phyloP scores from a whole-genome alignment of 2,797 vertebrate genomes.

The Tiaroga cobitis region DNA sequence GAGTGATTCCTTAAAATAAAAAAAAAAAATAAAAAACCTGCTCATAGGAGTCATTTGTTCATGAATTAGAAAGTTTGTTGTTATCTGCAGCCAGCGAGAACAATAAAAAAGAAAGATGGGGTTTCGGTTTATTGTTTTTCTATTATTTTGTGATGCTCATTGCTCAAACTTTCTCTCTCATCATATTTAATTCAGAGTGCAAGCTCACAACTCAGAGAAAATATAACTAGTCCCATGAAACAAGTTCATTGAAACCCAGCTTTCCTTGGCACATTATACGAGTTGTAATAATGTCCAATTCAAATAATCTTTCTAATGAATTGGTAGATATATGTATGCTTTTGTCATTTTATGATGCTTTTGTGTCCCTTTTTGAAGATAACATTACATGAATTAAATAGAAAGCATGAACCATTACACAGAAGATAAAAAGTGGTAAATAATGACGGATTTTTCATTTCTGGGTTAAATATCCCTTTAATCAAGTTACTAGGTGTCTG shows the following conservation, averaged over 20 bases:
- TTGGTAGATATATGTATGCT: neutral
- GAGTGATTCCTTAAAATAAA: too few species aligned
- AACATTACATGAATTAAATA: neutral
- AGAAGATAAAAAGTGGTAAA: neutral
- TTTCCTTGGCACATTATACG: neutral
- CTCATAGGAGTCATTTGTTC: neutral
- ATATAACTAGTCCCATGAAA: neutral
- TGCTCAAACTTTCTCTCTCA: constrained; percentile 8
- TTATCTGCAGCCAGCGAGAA: neutral
- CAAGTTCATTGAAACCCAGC: neutral
- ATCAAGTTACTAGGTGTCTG: constrained; percentile 65
- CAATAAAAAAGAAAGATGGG: neutral
- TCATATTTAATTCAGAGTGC: constrained; percentile 49
- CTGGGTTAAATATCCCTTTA: constrained; percentile 72
- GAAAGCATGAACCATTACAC: neutral
- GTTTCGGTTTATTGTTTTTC: neutral
- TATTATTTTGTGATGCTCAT: neutral
- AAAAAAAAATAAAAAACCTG: neutral
- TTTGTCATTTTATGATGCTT: neutral
- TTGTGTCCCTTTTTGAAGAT: neutral
- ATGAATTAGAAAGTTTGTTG: neutral
- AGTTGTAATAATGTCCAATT: neutral
- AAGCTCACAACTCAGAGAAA: constrained; percentile 1
- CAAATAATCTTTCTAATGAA: neutral
- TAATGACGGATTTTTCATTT: neutral